Evolutionary conservation across 2,888 invertebrate genomes (phyloP).

Genomic region (Metacarcinus magister): DNA sequence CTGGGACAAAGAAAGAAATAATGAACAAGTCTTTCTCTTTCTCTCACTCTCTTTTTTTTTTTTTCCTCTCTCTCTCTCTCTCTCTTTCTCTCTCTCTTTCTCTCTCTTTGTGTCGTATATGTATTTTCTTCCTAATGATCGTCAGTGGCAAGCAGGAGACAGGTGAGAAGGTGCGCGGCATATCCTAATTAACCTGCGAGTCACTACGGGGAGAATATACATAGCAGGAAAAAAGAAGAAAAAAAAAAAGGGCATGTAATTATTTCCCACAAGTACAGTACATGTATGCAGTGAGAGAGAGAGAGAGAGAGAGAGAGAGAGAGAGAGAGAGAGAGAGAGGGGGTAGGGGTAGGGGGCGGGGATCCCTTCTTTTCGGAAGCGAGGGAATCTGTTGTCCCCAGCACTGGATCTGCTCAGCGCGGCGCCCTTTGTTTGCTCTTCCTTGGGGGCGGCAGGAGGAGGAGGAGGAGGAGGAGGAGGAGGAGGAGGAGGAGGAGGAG

Average conservation of each 20-base stretch:
- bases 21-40: background rate
- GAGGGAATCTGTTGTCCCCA: background rate
- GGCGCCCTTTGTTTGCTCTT: background rate
- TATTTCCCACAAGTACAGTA: background rate
- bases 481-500: background rate
- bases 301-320: background rate
- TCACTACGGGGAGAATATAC: background rate
- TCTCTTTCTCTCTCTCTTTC: background rate
- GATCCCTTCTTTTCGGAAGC: background rate
- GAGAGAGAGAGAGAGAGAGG: background rate
- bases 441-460: background rate
- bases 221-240: background rate
- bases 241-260: background rate
- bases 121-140: background rate
- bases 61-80: conserved; percentile 47
- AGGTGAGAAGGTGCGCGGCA: background rate
- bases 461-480: background rate
- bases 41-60: too few species aligned
- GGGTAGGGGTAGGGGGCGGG: background rate
- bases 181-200: conserved; percentile 10
- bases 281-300: background rate
- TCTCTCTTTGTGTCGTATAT: background rate
- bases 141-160: background rate
- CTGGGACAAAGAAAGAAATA: background rate
- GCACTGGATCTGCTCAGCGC: background rate